Conservation (phyloP, 2,888 invertebrate genomes). For the Sepiola atlantica region DNA sequence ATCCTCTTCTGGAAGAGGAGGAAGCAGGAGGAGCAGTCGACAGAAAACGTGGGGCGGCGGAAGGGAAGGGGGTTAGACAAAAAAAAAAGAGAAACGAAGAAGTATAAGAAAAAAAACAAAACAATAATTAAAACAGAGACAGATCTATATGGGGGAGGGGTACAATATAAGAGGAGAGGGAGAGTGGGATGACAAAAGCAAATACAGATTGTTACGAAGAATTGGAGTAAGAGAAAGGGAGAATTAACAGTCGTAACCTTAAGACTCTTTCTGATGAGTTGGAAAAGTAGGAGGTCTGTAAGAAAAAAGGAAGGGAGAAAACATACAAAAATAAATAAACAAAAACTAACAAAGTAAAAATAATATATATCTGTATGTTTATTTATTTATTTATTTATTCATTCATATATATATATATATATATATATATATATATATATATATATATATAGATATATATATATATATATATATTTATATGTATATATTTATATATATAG, state of each 20-base stretch:
- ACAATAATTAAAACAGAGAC: background rate
- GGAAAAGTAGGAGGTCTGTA: background rate
- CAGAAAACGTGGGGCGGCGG: background rate
- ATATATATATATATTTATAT: too few species aligned
- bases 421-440: too few species aligned
- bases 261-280: background rate
- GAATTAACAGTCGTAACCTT: background rate
- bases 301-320: background rate
- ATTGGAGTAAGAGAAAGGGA: constrained; percentile 40
- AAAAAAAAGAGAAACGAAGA: background rate
- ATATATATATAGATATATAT: too few species aligned
- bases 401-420: too few species aligned
- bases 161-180: background rate
- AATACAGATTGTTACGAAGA: constrained; percentile 35
- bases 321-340: background rate
- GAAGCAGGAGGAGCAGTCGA: background rate
- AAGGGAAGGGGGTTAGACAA: constrained; percentile 16
- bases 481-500: too few species aligned
- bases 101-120: background rate
- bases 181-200: background rate
- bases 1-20: constrained; percentile 43
- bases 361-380: too few species aligned
- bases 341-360: too few species aligned
- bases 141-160: background rate
- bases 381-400: too few species aligned